Percentiles rank a stretch among this genome's conserved stretches.
Evolutionary conservation across 2,797 vertebrate species (phyloP).

Genomic region (Acrossocheilus fasciatus): DNA sequence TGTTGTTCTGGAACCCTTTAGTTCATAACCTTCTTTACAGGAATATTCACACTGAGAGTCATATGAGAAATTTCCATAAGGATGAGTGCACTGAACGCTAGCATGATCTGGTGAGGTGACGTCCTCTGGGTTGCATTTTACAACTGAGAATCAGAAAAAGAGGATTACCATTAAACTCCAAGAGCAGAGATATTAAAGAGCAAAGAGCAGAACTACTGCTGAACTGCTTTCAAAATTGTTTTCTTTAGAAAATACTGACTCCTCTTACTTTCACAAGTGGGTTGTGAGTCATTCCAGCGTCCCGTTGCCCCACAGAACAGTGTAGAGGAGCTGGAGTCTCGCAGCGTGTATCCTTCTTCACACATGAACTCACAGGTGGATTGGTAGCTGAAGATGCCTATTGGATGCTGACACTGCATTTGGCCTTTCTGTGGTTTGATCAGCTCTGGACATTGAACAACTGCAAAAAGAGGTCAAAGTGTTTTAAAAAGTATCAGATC

Average conservation of each 20-base stretch:
- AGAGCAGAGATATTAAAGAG: neutral
- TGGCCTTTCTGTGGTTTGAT: constrained; percentile 54
- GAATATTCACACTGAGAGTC: constrained; percentile 77
- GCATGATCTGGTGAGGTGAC: constrained; percentile 67
- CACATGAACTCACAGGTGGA: constrained; percentile 75
- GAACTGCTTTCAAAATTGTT: too few relatives aligned
- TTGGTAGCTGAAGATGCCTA: constrained; percentile 67
- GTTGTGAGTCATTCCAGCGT: constrained; percentile 65
- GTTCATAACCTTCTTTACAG: constrained; percentile 79
- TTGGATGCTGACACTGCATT: constrained; percentile 65
- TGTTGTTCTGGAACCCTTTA: constrained; percentile 66
- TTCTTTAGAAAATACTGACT: neutral
- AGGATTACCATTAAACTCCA: neutral
- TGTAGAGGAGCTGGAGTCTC: constrained; percentile 57
- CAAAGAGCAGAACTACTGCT: too few relatives aligned
- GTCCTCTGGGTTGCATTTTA: constrained; percentile 68
- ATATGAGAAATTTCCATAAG: constrained; percentile 71
- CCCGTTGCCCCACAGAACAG: constrained; percentile 71
- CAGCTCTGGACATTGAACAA: constrained; percentile 69
- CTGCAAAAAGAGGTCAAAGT: constrained; percentile 60
- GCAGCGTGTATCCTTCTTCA: constrained; percentile 70
- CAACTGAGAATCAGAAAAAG: constrained; percentile 65
- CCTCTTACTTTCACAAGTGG: constrained; percentile 70
- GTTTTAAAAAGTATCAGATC: neutral
- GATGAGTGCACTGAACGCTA: constrained; percentile 67